Percentiles rank a stretch among this genome's conserved stretches.
These are phyloP conservation scores for Pagetopsis macropterus DNA, from an alignment of 2,797 vertebrate species.

Conservation along the genomic window DNA sequence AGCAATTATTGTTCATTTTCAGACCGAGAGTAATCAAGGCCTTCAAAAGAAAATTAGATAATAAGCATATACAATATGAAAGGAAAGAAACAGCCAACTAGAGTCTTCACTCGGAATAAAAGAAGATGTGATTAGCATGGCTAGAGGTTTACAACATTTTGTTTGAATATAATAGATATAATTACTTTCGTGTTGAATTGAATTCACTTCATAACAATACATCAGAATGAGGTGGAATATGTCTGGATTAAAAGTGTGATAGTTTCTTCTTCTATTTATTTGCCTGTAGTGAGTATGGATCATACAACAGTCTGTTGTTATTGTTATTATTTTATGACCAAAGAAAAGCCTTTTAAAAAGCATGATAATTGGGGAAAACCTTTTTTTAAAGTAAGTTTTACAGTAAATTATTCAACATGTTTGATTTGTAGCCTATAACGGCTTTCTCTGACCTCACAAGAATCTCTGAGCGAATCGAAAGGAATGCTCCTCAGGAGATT, in stretches of 20 bases:
- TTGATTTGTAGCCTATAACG: conserved; percentile 19
- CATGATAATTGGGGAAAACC: conserved; percentile 18
- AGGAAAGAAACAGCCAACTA: conserved; percentile 77
- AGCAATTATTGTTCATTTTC: conserved; percentile 86
- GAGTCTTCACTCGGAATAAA: conserved; percentile 80
- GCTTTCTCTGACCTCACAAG: conserved; percentile 46
- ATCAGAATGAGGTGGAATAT: conserved; percentile 81
- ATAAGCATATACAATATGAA: conserved; percentile 84
- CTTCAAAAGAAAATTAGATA: conserved; percentile 84
- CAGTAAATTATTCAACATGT: conserved; percentile 31
- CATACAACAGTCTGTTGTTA: conserved; percentile 55
- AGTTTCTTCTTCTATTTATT: conserved; percentile 55
- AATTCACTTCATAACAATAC: conserved; percentile 80
- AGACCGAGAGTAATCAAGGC: conserved; percentile 80
- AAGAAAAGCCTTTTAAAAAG: conserved; percentile 24
- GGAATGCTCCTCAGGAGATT: conserved; percentile 51
- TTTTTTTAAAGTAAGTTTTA: too few relatives aligned
- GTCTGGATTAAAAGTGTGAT: conserved; percentile 73
- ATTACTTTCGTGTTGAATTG: conserved; percentile 82
- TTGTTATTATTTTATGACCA: conserved; percentile 36
- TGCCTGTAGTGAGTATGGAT: conserved; percentile 39
- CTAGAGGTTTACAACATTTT: conserved; percentile 85
- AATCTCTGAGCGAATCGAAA: conserved; percentile 58
- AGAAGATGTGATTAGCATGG: conserved; percentile 82
- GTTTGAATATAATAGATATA: conserved; percentile 85